Evolutionary conservation across 2,797 vertebrate genomes (phyloP).

Genomic region (Chaunax sp.): DNA sequence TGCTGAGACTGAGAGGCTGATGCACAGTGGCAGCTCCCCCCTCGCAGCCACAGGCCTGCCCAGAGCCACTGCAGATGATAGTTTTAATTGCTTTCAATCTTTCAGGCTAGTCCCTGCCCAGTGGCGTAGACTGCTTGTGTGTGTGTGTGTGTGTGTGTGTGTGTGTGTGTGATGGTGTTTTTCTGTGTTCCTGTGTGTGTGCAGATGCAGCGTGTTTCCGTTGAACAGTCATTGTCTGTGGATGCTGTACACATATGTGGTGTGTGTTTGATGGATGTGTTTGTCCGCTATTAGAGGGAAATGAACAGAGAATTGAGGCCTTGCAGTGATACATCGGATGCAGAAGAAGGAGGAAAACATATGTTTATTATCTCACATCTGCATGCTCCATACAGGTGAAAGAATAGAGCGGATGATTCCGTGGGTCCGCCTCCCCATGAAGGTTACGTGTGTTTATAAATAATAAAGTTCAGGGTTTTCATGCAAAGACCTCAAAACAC

Average conservation of each 20-base stretch:
- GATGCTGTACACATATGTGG: slow-evolving; percentile 65
- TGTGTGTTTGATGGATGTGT: slow-evolving; percentile 76
- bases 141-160: slow-evolving; percentile 50
- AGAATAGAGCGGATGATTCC: slow-evolving; percentile 20
- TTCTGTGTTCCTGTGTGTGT: no score
- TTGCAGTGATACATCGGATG: slow-evolving; percentile 69
- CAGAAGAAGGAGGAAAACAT: slow-evolving; percentile 41
- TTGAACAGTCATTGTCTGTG: slow-evolving; percentile 57
- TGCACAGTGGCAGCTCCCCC: slow-evolving; percentile 94
- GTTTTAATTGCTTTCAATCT: slow-evolving; percentile 99
- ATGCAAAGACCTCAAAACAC: slow-evolving; percentile 79
- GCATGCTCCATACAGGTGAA: slow-evolving; percentile 13
- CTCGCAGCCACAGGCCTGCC: slow-evolving; percentile 92
- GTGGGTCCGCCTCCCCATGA: slow-evolving; percentile 31
- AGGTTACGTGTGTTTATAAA: slow-evolving; percentile 68
- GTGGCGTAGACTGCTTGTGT: slow-evolving; percentile 80
- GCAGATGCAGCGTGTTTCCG: no score
- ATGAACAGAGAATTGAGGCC: slow-evolving; percentile 70
- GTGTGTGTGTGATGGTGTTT: slow-evolving; percentile 41
- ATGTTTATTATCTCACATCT: slow-evolving; percentile 39
- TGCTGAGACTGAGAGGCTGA: slow-evolving; percentile 86
- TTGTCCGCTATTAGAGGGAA: slow-evolving; percentile 62
- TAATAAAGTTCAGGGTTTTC: slow-evolving; percentile 74
- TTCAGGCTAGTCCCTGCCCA: slow-evolving; percentile 90
- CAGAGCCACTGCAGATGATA: slow-evolving; percentile 95